A percentile compares a stretch with the other conserved stretches of the same genome.
Evolutionary conservation across 2,797 vertebrate species (phyloP).

Genomic region (Saxicola maurus): DNA sequence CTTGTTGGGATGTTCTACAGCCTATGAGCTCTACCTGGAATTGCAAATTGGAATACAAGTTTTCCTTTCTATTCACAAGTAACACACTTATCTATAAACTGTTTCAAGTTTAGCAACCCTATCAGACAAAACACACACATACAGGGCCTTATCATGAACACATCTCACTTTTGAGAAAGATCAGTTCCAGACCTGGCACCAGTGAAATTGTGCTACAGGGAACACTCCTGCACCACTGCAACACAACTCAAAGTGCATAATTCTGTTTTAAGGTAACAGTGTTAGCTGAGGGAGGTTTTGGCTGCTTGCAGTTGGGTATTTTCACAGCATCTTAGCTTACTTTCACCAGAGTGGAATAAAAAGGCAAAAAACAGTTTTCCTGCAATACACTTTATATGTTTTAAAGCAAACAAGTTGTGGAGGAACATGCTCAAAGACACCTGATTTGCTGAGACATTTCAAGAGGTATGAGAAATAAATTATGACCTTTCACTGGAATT

Average conservation of each 20-base stretch:
- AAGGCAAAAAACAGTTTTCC: neutral
- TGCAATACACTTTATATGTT: neutral
- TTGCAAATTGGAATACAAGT: neutral
- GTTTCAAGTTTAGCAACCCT: neutral
- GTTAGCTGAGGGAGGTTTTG: neutral
- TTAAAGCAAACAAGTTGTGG: neutral
- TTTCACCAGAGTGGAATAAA: neutral
- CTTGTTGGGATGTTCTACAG: neutral
- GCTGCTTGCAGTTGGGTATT: neutral
- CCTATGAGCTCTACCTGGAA: neutral
- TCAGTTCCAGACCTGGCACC: neutral
- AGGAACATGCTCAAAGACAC: neutral
- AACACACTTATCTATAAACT: neutral
- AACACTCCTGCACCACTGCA: accelerated
- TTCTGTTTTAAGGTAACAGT: neutral
- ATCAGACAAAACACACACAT: neutral
- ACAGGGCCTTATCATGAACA: accelerated
- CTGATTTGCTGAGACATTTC: neutral
- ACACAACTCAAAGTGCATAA: neutral
- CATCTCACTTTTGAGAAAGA: neutral
- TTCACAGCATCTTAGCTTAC: neutral
- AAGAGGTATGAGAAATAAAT: neutral
- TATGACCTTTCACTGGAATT: neutral
- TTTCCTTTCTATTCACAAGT: neutral
- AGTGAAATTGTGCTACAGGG: neutral